phyloP scores from a whole-genome alignment of 2,113 vertebrate species.

The Brienomyrus brachyistius region DNA sequence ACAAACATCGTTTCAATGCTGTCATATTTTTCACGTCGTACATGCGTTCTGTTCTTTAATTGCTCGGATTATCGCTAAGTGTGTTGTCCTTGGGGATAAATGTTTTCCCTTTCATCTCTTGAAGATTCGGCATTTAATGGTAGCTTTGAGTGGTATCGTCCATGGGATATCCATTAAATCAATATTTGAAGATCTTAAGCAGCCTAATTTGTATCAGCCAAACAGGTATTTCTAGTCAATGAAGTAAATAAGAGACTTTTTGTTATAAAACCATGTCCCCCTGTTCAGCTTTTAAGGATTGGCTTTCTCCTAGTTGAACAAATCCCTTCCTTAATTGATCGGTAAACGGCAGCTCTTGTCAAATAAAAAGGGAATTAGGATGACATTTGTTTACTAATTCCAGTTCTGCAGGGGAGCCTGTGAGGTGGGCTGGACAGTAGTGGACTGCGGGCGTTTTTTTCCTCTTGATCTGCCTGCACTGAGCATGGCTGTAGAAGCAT shows the following conservation, averaged over 20 bases:
- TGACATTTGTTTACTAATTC: neutral
- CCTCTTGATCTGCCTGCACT: neutral
- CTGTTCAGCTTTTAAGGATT: constrained; percentile 46
- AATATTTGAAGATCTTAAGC: constrained; percentile 46
- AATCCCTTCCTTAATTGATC: constrained; percentile 59
- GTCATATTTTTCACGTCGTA: neutral
- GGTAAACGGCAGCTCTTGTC: constrained; percentile 41
- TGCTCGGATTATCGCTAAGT: neutral
- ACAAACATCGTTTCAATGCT: neutral
- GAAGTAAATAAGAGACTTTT: constrained; percentile 61
- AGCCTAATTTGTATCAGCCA: constrained; percentile 44
- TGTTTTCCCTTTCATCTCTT: neutral
- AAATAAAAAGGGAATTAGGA: constrained; percentile 20
- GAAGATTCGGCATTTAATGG: neutral
- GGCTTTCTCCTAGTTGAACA: constrained; percentile 55
- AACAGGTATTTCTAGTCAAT: constrained; percentile 57
- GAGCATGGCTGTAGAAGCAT: neutral
- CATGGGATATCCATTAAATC: constrained; percentile 50
- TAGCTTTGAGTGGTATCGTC: constrained; percentile 29
- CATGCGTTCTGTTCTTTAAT: neutral
- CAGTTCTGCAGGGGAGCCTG: neutral
- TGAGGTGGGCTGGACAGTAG: neutral
- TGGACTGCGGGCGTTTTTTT: no score
- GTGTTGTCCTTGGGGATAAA: neutral
- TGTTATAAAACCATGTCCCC: constrained; percentile 50